phyloP scores from a whole-genome alignment of 1,140 invertebrate genomes.

The Drosophila repleta region DNA sequence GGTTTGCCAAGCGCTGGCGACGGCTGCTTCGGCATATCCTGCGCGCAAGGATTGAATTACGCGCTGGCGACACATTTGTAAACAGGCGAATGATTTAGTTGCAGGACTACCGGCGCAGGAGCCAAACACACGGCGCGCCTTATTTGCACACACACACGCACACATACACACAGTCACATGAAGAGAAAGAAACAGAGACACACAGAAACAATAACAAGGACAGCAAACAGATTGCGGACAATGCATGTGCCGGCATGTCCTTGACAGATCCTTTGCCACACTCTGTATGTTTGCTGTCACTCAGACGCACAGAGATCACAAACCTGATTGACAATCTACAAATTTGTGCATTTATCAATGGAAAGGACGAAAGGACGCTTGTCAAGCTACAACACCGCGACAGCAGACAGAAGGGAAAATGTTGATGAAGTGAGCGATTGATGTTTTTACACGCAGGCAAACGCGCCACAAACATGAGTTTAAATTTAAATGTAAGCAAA shows the following conservation, averaged over 20 bases:
- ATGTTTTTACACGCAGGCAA: constrained; percentile 76
- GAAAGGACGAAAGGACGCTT: constrained; percentile 38
- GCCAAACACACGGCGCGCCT: constrained; percentile 60
- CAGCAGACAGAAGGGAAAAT: constrained; percentile 5
- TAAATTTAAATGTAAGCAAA: neutral
- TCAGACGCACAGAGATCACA: constrained; percentile 41
- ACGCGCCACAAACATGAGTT: constrained; percentile 42
- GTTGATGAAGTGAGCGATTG: constrained; percentile 67
- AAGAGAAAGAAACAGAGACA: neutral
- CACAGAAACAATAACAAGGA: constrained; percentile 54
- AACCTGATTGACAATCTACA: constrained; percentile 76
- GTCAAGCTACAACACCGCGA: constrained; percentile 35
- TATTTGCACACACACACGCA: constrained; percentile 57
- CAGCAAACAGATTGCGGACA: constrained; percentile 45
- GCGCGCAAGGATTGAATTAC: constrained; percentile 76
- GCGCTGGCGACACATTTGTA: constrained; percentile 79
- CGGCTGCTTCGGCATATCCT: constrained; percentile 72
- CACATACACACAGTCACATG: constrained; percentile 16
- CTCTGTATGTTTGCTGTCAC: constrained; percentile 70
- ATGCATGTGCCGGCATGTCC: neutral
- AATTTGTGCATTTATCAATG: constrained; percentile 81
- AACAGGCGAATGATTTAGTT: constrained; percentile 71
- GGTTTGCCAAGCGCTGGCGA: constrained; percentile 75
- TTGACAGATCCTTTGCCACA: constrained; percentile 33
- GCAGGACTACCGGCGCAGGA: constrained; percentile 62